Evolutionary conservation across 2,888 invertebrate species (phyloP), one percentile per base, ranked within the genome.

Genomic region (Sacculina carcini): DNA sequence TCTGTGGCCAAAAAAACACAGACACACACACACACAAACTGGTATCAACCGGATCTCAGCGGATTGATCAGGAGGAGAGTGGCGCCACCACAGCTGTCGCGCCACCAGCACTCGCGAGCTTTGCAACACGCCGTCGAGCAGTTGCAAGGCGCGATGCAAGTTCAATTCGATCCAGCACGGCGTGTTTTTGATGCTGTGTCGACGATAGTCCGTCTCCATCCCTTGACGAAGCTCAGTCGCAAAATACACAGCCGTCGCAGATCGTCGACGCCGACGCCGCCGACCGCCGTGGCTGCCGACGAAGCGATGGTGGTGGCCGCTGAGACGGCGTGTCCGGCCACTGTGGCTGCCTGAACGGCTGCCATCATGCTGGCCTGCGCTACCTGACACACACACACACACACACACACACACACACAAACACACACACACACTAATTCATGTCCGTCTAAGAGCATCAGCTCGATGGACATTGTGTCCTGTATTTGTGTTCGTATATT

Each of bases 151-250:
- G 63, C 90, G 77, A 67, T 92, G 89, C 55, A 94, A 70, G 65
- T 94, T 90, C 53, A 89, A 72, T 68, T 89, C 87, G 57, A 89
- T 83, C 89, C 89, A 89, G 68, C 89, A 89, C 0, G 98, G 98
- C 5, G 96, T 98, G 68, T 98, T 94, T 67, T 98, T 99, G 64
- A 98, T 96, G 57, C 84, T 86, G 63, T 84, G 81, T 56, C 96
- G 73, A 16, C 87, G 90, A 70, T 98, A 99, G 70, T 94, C 90
- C 3, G 90, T 50, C 96, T 98, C 98, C 98, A 99, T 58, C 98
- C 98, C 71, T 98, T 99, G n/a, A 99, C 98, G 67, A 98, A 99
- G 65, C 92, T 94, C 60, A 99, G 72, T 51, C 96, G 77, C 59
- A 98, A 74, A 64, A 98, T 94, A 67, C 96, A 98, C 54, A 98